Base-by-base conservation (phyloP, 1,140 invertebrate genomes). In the Cherax quadricarinatus region DNA sequence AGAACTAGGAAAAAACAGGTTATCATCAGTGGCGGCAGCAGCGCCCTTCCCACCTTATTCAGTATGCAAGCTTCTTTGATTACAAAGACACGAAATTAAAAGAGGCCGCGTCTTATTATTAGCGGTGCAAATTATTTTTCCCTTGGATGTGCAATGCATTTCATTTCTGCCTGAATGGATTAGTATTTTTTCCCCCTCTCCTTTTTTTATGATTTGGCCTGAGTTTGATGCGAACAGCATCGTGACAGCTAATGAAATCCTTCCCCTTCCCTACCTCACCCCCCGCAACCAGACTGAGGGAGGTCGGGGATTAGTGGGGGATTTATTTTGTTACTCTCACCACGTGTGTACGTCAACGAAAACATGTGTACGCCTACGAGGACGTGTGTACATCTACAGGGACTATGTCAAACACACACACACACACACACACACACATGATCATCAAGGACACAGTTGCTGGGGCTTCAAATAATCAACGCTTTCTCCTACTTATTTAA, bases 31-130 rank as follows among this genome's bases (percentile, higher is more conserved):
- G 10, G 48, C 4, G 24, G 30, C 14, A 60, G 30, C 81, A 30
- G 81, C 81, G 66, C 86, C 78, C 79, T 60, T 80, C 24, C 86
- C 88, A 70, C 81, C 88, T 90, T 85, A 84, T 90, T 90, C 88
- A 90, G 88, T 90, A 90, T 90, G 88, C 88, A 83, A 90, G 88
- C 49, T 85, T 85, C 81, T 90, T 84, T 90, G 89, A 91, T 91
- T 91, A 91, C 89, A 91, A 91, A 91, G 89, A 91, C 89, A 81
- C 89, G 89, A 51, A 91, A 91, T 91, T 91, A 91, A 91, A 91
- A 91, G 89, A 91, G 89, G 89, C 89, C 83, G 89, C 89, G 62
- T 91, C 89, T 91, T 91, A 91, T 91, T 91, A 91, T 91, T 91
- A 91, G 89, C 83, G 89, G 89, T 91, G 89, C 89, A 91, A 91